Conservation (phyloP, 1,140 invertebrate genomes). For the Meloidogyne chitwoodi region DNA sequence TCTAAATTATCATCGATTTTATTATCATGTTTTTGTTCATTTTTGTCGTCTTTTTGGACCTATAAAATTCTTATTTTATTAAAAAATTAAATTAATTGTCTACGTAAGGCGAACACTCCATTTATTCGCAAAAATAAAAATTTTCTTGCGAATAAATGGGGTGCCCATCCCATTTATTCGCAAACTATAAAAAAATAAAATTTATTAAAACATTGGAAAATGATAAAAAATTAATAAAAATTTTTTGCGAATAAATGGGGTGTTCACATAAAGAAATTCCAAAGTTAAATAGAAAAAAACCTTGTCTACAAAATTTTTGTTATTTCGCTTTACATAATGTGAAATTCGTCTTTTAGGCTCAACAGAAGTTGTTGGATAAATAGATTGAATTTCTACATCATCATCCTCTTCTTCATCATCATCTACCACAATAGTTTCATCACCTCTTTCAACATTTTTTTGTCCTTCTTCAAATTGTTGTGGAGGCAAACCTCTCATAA, state of each 20-base stretch:
- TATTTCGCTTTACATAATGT: constrained; percentile 9
- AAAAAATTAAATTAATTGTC: no score
- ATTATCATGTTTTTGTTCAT: constrained; percentile 36
- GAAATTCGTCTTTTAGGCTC: constrained; percentile 58
- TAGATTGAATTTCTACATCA: not conserved
- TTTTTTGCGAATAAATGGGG: no score
- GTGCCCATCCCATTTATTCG: no score
- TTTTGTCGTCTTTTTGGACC: not conserved
- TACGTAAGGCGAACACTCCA: no score
- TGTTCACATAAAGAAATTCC: no score
- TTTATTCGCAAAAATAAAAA: no score
- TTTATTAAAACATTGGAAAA: no score
- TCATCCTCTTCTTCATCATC: constrained; percentile 3
- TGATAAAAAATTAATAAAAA: no score
- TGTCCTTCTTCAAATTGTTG: no score
- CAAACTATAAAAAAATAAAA: no score
- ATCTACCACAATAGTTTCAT: constrained; percentile 10
- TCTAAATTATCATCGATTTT: not conserved
- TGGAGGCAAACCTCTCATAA: constrained; percentile 60
- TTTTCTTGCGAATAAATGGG: no score
- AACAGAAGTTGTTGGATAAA: not conserved
- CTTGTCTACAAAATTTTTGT: not conserved
- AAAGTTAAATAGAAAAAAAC: not conserved
- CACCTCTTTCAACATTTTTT: not conserved
- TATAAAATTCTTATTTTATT: no score